phyloP scores from a whole-genome alignment of 1,140 invertebrate genomes.

The Arion vulgaris region DNA sequence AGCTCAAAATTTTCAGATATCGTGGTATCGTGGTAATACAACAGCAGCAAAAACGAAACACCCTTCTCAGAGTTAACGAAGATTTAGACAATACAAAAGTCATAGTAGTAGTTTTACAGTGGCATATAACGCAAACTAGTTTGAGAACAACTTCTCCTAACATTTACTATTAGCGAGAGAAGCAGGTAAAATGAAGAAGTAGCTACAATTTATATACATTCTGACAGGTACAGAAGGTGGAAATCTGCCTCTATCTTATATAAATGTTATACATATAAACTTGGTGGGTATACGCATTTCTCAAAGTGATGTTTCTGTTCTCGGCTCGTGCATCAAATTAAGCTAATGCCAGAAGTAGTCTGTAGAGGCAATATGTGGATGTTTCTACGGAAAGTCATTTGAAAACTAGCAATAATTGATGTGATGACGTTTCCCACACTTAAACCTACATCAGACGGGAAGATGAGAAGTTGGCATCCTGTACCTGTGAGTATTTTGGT shows the following conservation, averaged over 20 bases:
- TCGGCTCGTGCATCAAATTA: not conserved
- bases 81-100: too few species aligned
- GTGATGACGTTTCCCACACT: not conserved
- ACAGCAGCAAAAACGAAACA: too few species aligned
- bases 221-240: slow-evolving; percentile 2
- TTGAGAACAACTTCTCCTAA: too few species aligned
- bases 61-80: too few species aligned
- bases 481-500: not conserved
- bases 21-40: too few species aligned
- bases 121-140: too few species aligned
- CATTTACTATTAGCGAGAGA: not conserved
- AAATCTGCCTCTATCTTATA: not conserved
- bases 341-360: not conserved
- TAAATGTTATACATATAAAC: not conserved
- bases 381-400: not conserved
- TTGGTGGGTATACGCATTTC: not conserved
- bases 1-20: too few species aligned
- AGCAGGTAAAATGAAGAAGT: not conserved
- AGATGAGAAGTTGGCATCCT: not conserved
- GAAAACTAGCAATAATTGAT: not conserved
- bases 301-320: not conserved
- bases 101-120: too few species aligned
- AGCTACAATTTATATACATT: not conserved
- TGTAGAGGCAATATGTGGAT: too few species aligned
- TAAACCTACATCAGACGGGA: not conserved